Evolutionary conservation across 92 coral and sea anemone genomes (phyloP).

Genomic region (Epizoanthus illoricatus): DNA sequence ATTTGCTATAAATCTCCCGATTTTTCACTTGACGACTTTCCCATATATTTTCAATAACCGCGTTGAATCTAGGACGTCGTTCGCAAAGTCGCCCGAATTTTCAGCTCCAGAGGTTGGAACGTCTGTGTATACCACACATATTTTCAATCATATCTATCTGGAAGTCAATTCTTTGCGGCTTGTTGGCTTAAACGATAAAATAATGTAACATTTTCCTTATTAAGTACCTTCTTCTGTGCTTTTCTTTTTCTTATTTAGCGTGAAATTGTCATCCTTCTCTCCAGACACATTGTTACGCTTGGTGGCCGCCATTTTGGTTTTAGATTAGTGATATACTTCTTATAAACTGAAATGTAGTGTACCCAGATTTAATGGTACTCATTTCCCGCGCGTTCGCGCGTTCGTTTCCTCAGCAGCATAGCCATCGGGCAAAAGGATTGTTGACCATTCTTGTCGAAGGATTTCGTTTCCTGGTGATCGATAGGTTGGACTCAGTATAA

Average conservation of each 20-base stretch:
- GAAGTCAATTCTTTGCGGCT: too few relatives aligned
- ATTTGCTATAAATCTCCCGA: too few relatives aligned
- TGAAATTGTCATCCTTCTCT: background rate
- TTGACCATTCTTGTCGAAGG: background rate
- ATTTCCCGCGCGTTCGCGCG: background rate
- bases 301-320: conserved; percentile 20
- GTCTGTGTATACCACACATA: too few relatives aligned
- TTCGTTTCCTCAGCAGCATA: too few relatives aligned
- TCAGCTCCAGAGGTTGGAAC: too few relatives aligned
- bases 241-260: conserved; percentile 11
- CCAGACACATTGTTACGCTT: background rate
- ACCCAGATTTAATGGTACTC: background rate
- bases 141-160: too few relatives aligned
- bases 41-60: too few relatives aligned
- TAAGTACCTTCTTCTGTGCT: conserved; percentile 9
- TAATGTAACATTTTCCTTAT: background rate
- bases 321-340: background rate
- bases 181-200: too few relatives aligned
- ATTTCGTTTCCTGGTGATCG: background rate
- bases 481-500: too few relatives aligned
- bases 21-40: too few relatives aligned
- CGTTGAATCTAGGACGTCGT: too few relatives aligned
- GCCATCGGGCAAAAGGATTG: background rate
- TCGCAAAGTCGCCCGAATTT: too few relatives aligned
- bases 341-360: background rate